Conservation (phyloP, 1,140 invertebrate species). For the Drosophila pseudoananassae region DNA sequence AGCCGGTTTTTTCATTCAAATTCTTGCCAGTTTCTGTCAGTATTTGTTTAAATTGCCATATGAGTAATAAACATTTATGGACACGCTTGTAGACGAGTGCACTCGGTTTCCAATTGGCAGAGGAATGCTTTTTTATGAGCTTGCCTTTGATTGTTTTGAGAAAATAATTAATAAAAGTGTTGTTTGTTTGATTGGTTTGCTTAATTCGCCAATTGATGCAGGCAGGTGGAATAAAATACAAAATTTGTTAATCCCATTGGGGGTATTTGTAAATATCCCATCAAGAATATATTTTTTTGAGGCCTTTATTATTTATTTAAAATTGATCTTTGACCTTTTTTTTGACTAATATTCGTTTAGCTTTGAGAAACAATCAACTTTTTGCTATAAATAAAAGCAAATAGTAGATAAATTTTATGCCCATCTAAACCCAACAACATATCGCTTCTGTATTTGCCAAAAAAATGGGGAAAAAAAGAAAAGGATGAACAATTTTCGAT, state of each 20-base stretch:
- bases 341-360: constrained; percentile 22
- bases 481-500: constrained; percentile 14
- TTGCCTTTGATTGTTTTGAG: constrained; percentile 18
- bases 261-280: no score
- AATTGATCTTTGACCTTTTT: neutral
- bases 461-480: constrained; percentile 10
- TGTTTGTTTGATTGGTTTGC: constrained; percentile 6
- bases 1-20: constrained; percentile 19
- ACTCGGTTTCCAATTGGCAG: constrained; percentile 20
- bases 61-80: constrained; percentile 59
- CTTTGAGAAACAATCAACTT: constrained; percentile 19
- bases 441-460: constrained; percentile 8
- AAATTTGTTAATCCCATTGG: neutral
- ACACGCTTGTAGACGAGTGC: constrained; percentile 21
- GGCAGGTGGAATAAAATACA: neutral
- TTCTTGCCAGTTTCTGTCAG: constrained; percentile 3
- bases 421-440: constrained; percentile 5
- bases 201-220: neutral
- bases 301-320: neutral
- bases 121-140: constrained; percentile 20
- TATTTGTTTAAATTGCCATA: constrained; percentile 44
- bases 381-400: constrained; percentile 19
- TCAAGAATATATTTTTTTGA: neutral
- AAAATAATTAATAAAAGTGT: constrained; percentile 13
- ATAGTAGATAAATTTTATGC: constrained; percentile 22